Evolutionary conservation across 2,113 vertebrate species (phyloP), one percentile per base, ranked within the genome.

Genomic region (Myotis davidii): DNA sequence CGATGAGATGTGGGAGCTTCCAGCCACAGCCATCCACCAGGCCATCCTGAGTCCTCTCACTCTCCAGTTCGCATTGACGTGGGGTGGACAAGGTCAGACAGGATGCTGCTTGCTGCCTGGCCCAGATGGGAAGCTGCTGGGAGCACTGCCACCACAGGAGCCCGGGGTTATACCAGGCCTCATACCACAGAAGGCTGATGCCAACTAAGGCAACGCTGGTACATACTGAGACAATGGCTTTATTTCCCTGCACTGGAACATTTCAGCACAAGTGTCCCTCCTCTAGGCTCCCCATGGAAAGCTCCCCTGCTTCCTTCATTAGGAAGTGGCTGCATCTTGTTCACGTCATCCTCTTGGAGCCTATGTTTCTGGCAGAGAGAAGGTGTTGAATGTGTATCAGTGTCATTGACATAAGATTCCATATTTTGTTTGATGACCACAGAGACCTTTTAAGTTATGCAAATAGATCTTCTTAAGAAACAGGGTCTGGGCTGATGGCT

Each of bases 1-100:
- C 88, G 89, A 5, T 3, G 69, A 67, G 20, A 83, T 88, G 95
- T 91, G 70, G 69, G 94, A 25, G 78, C 90, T 77, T 95, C 95
- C 39, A 86, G 48, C 56, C 81, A 25, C 21, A 50, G 29, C 81
- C 52, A 39, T 70, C 84, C 94, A 42, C n/a, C 48, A 0, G 6
- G 85, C 83, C 72, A 37, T 25, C 54, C 81, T 32, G 27, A 29
- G 39, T 70, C 23, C 25, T 74, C 85, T 12, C 27, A 20, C 21
- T 61, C 91, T 32, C 5, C 6, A n/a, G 3, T 32, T 42, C 45
- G 9, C 42, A 32, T 8, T 37, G 42, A n/a, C 0, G 0, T n/a
- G 27, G 76, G 87, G 39, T 39, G 45, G 45, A 76, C 59, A 59
- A 81, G 79, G 50, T 56, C 85, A 16, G 45, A 52, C 25, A 32